A percentile compares a stretch with the other conserved stretches of the same genome.
Conservation (phyloP, 2,888 invertebrate genomes). For the Macrophya alboannulata region DNA sequence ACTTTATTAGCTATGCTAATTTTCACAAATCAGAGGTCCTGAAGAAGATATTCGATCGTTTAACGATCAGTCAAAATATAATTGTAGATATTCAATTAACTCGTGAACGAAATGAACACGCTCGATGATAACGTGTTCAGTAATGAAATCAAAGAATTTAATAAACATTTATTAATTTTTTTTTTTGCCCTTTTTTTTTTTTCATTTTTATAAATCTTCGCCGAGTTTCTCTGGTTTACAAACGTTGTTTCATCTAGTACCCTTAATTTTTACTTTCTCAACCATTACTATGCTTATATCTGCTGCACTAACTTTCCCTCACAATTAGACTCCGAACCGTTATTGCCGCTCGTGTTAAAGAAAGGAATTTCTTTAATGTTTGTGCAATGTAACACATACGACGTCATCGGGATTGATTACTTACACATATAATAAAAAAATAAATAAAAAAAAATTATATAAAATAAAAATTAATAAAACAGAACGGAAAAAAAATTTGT, state of each 20-base stretch:
- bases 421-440: background rate
- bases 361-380: conserved; percentile 14
- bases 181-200: background rate
- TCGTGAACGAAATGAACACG: background rate
- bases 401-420: background rate
- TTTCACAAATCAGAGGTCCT: background rate
- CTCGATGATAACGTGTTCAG: background rate
- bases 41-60: background rate
- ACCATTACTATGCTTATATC: background rate
- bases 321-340: conserved; percentile 12
- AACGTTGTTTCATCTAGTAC: conserved; percentile 21
- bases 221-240: conserved; percentile 10
- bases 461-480: background rate
- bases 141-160: background rate
- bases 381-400: conserved; percentile 17
- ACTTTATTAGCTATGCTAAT: conserved; percentile 2
- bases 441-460: background rate
- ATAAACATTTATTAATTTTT: background rate
- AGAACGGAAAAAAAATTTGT: background rate
- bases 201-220: background rate
- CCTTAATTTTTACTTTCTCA: conserved; percentile 23
- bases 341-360: conserved; percentile 8
- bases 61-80: background rate
- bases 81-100: background rate
- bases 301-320: conserved; percentile 16